These are phyloP conservation scores for Danio aesculapii DNA, from an alignment of 2,797 vertebrate species.

Conservation along the genomic window DNA sequence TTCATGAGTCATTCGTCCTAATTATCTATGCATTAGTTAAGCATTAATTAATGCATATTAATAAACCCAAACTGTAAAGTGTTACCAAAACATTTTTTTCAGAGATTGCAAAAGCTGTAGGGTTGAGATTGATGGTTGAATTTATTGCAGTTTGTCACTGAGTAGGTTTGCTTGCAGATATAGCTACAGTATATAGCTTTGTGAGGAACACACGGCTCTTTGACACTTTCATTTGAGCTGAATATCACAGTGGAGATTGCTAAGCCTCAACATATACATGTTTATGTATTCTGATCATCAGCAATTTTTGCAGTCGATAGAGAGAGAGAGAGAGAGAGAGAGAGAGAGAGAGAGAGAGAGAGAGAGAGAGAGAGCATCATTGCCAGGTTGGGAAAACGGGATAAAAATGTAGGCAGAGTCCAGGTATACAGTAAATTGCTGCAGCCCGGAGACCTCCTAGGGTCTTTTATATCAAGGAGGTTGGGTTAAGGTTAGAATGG, in stretches of 20 bases:
- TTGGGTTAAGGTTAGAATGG: no score
- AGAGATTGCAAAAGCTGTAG: background rate
- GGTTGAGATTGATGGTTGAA: background rate
- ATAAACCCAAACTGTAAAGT: no score
- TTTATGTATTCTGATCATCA: background rate
- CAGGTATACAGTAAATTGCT: no score
- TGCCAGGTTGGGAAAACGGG: background rate
- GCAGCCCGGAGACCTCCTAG: no score
- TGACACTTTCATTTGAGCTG: background rate
- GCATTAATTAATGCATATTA: no score
- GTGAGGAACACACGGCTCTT: background rate
- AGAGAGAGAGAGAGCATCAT: background rate
- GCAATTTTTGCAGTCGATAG: background rate
- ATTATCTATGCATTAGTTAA: no score
- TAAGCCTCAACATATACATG: background rate
- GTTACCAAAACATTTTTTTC: background rate
- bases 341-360: no score
- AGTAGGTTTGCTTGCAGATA: background rate
- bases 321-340: no score
- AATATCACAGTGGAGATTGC: background rate
- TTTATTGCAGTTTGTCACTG: background rate
- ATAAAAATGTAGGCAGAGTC: background rate
- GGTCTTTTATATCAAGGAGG: no score
- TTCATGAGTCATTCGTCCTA: no score
- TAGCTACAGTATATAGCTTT: background rate